These are phyloP conservation scores for Agrochola macilenta DNA, from an alignment of 2,888 invertebrate genomes.

Conservation along the genomic window DNA sequence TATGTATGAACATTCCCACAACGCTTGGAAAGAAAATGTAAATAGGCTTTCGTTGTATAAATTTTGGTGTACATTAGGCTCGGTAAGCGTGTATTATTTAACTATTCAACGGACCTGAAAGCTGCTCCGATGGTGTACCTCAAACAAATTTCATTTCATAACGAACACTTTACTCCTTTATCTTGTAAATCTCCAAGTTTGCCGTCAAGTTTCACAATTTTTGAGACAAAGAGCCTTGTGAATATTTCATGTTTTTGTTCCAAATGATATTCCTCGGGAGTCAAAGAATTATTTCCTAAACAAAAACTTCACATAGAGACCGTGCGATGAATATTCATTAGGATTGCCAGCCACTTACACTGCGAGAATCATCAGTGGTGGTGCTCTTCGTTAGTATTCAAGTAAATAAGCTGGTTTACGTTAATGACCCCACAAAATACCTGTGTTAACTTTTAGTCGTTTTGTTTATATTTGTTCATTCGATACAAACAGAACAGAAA, in stretches of 20 bases:
- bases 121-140: conserved; percentile 55
- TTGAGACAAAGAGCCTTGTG: conserved; percentile 81
- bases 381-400: conserved; percentile 43
- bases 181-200: conserved; percentile 84
- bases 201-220: conserved; percentile 83
- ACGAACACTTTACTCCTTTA: conserved; percentile 78
- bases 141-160: conserved; percentile 75
- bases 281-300: conserved; percentile 80
- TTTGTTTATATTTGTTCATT: conserved; percentile 39
- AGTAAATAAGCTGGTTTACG: conserved; percentile 36
- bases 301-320: conserved; percentile 72
- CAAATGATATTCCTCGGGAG: conserved; percentile 77
- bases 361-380: conserved; percentile 61
- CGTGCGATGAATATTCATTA: conserved; percentile 81
- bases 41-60: conserved; percentile 40
- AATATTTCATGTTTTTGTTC: conserved; percentile 85
- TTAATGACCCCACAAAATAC: conserved; percentile 39
- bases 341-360: conserved; percentile 63
- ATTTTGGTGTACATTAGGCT: conserved; percentile 48
- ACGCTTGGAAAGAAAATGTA: conserved; percentile 41
- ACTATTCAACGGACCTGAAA: conserved; percentile 56
- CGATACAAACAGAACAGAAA: conserved; percentile 28
- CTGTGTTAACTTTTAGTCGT: conserved; percentile 19
- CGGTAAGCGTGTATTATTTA: conserved; percentile 53
- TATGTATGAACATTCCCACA: conserved; percentile 47